phyloP scores from a whole-genome alignment of 2,888 invertebrate genomes.

The Chaetogeoica ovagalla region DNA sequence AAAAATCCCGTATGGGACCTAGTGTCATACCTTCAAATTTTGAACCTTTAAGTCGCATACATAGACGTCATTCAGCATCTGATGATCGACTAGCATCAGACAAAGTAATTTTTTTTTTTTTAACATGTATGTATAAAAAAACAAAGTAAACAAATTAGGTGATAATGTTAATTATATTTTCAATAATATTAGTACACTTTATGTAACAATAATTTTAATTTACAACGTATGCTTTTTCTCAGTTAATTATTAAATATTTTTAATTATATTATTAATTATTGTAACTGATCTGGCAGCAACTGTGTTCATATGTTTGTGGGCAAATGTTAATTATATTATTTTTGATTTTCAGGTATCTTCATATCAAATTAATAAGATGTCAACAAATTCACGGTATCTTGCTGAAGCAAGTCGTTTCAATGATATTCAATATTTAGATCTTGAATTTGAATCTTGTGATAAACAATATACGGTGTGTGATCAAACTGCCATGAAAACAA shows the following conservation, averaged over 20 bases:
- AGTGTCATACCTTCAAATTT: conserved; percentile 62
- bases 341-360: conserved; percentile 60
- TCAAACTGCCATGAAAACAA: conserved; percentile 6
- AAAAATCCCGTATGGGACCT: conserved; percentile 62
- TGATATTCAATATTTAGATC: conserved; percentile 80
- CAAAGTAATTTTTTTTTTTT: conserved; percentile 37
- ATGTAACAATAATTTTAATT: background rate
- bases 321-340: conserved; percentile 25
- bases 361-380: conserved; percentile 59
- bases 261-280: too few relatives aligned
- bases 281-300: background rate
- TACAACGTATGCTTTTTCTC: background rate
- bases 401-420: conserved; percentile 57
- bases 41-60: conserved; percentile 49
- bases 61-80: conserved; percentile 55
- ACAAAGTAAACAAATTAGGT: too few relatives aligned
- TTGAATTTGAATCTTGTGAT: conserved; percentile 70
- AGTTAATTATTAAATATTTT: background rate
- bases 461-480: conserved; percentile 51
- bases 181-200: background rate
- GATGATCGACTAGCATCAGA: conserved; percentile 52
- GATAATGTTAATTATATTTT: background rate
- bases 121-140: background rate
- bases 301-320: conserved; percentile 10
- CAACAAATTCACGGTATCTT: conserved; percentile 55